phyloP scores from a whole-genome alignment of 2,888 invertebrate genomes.

The Glyphotaelius pellucidus region DNA sequence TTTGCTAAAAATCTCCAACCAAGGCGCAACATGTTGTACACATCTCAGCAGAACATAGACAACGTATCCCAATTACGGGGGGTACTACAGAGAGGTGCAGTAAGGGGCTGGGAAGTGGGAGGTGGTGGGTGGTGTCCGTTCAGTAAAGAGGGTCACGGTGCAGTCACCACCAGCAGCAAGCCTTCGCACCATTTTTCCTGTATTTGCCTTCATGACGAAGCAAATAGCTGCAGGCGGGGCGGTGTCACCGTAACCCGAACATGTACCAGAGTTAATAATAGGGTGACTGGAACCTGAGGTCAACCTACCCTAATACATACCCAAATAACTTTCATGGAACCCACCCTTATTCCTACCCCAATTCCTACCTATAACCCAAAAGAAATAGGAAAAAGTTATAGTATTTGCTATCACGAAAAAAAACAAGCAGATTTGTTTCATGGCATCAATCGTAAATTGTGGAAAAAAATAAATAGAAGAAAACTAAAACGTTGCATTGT shows the following conservation, averaged over 20 bases:
- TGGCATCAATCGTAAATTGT: no score
- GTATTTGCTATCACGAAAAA: no score
- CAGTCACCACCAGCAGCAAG: not conserved
- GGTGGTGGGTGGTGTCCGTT: not conserved
- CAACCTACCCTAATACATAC: not conserved
- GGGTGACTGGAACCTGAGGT: not conserved
- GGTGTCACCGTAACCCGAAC: conserved; percentile 2
- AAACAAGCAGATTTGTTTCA: no score
- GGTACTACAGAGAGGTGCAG: not conserved
- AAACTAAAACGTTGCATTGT: no score
- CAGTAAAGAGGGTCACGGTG: conserved; percentile 6
- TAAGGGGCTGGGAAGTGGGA: not conserved
- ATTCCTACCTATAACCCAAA: not conserved
- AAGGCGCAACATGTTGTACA: not conserved
- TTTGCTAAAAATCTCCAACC: not conserved
- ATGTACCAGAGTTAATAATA: not conserved
- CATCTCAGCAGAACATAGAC: not conserved
- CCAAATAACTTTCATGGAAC: no score
- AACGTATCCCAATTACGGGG: not conserved
- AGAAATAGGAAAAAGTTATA: not conserved
- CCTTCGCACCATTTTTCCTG: not conserved
- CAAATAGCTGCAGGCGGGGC: conserved; percentile 12
- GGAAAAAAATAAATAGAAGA: no score
- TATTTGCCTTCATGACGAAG: conserved; percentile 18
- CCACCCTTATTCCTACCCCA: no score